Evolutionary conservation across 2,888 invertebrate genomes (phyloP), one percentile per base, ranked within the genome.

Genomic region (Dynastes tityus): DNA sequence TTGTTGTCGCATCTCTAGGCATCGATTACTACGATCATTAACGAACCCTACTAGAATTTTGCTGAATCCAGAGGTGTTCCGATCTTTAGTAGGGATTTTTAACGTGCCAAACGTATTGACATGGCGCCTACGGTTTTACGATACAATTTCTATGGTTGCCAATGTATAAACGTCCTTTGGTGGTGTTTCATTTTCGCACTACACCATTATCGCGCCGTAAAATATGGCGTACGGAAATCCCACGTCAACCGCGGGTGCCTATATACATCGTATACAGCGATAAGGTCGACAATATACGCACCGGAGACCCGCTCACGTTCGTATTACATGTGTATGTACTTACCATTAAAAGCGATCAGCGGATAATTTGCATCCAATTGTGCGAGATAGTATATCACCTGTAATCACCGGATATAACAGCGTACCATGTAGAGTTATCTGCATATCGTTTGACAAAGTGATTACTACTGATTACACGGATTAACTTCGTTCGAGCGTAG

Each of bases 351-450:
- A 8, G 55, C n/a, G 55, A 58, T 58, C 55, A 22, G 22, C 55
- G 22, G 55, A 58, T 58, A 58, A 58, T 58, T 58, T 58, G 55
- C 55, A 58, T 58, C 22, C 55, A 58, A 58, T 58, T 58, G 55
- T 58, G 16, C 6, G 9, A 58, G 55, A 58, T 58, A 45, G 45
- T 45, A 22, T 9, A 58, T 58, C 55, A 58, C 55, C 8, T 22
- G 22, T 58, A 58, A 58, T 58, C 55, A 58, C 22, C 16, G 55
- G 55, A 58, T 58, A 58, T 58, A 58, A 58, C 16, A 58, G 5
- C 45, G 11, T 45, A 8, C 8, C 45, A 8, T 45, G 55, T 22
- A 58, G 22, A 5, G 9, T 58, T 58, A 58, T 58, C 27, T 58
- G 8, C 22, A 5, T 16, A 53, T 53, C 53, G 53, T 53, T 53